A percentile compares a stretch with the other conserved stretches of the same genome.
phyloP scores from a whole-genome alignment of 2,797 vertebrate species.

The Eptatretus atami region DNA sequence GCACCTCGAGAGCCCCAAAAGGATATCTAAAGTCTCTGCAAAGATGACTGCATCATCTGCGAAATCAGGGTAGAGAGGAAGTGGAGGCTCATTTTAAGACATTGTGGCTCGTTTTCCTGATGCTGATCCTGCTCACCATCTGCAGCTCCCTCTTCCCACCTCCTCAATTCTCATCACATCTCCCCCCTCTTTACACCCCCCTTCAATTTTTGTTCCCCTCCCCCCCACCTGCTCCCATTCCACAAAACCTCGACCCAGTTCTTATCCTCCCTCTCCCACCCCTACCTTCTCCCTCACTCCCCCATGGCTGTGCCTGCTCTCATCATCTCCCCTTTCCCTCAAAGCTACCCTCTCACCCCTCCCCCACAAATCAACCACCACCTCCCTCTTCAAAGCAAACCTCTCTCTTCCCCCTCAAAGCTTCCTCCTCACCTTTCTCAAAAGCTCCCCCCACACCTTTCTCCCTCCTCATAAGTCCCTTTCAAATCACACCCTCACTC shows the following conservation, averaged over 20 bases:
- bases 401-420: not conserved
- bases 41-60: too few relatives aligned
- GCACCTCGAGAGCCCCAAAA: too few relatives aligned
- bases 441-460: not conserved
- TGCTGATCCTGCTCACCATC: not conserved
- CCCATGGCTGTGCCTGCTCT: not conserved
- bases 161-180: not conserved
- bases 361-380: not conserved
- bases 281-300: not conserved
- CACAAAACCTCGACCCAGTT: not conserved
- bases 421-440: not conserved
- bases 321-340: not conserved
- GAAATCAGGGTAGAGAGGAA: too few relatives aligned
- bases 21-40: too few relatives aligned
- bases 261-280: not conserved
- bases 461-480: not conserved
- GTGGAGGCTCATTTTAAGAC: too few relatives aligned
- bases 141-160: not conserved
- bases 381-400: not conserved
- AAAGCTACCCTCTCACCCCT: not conserved
- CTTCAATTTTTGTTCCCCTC: not conserved
- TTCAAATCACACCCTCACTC: not conserved
- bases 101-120: not conserved
- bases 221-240: not conserved
- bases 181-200: not conserved